These are phyloP conservation scores for Pollimyrus isidori DNA, from an alignment of 2,113 vertebrate genomes.

Conservation along the genomic window DNA sequence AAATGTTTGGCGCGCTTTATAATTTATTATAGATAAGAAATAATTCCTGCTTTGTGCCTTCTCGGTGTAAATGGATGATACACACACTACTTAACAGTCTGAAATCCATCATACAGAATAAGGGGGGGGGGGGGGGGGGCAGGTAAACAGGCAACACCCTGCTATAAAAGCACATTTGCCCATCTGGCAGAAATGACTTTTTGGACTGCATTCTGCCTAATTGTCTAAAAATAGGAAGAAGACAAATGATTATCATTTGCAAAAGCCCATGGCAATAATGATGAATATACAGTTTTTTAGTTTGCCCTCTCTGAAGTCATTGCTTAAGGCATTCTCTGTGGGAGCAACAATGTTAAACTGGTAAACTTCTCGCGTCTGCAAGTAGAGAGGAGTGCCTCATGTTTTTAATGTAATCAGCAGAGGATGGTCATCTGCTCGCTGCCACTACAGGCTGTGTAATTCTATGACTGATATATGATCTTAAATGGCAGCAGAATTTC, in stretches of 20 bases:
- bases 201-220: slow-evolving; percentile 91
- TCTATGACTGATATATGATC: slow-evolving; percentile 96
- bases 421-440: neutral
- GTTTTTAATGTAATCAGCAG: neutral
- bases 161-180: slow-evolving; percentile 83
- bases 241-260: slow-evolving; percentile 99
- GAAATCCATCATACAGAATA: slow-evolving; percentile 53
- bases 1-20: neutral
- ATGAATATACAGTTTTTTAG: slow-evolving; percentile 92
- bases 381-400: slow-evolving; percentile 74
- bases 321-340: slow-evolving; percentile 90
- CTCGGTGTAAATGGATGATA: slow-evolving; percentile 4
- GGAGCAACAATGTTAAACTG: slow-evolving; percentile 80
- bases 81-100: neutral
- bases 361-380: slow-evolving; percentile 84
- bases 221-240: slow-evolving; percentile 99
- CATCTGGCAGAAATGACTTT: slow-evolving; percentile 96
- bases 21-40: slow-evolving; percentile 71
- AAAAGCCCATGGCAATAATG: slow-evolving; percentile 99
- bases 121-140: slow-evolving; percentile 48
- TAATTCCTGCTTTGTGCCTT: neutral
- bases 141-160: slow-evolving; percentile 66
- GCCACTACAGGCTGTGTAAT: slow-evolving; percentile 64
- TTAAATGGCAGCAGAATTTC: slow-evolving; percentile 82
- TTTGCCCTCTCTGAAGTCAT: slow-evolving; percentile 94